These are phyloP conservation scores for Sturnira hondurensis DNA, from an alignment of 2,113 vertebrate genomes.

Conservation along the genomic window DNA sequence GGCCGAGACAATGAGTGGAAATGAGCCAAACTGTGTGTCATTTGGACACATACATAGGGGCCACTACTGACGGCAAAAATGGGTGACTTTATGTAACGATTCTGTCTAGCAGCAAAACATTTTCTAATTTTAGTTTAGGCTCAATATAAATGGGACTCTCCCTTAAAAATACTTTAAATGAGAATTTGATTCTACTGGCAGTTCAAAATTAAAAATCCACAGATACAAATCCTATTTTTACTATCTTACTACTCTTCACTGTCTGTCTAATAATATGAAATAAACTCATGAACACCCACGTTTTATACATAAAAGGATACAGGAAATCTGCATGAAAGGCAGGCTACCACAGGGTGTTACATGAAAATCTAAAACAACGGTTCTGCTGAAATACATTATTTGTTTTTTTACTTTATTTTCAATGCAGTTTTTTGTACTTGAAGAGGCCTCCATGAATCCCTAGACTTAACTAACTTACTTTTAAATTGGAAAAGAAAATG, in stretches of 20 bases:
- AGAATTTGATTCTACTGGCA: background rate
- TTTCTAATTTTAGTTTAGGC: background rate
- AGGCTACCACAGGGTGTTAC: background rate
- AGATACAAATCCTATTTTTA: background rate
- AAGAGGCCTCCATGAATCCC: background rate
- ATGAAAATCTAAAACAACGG: background rate
- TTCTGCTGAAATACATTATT: background rate
- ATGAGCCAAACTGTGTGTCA: accelerated
- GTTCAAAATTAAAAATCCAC: background rate
- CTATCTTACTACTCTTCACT: background rate
- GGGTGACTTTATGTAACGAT: background rate
- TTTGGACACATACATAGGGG: background rate
- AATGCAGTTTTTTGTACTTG: background rate
- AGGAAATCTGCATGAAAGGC: background rate
- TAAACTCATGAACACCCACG: background rate
- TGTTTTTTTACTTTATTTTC: background rate
- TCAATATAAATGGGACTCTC: background rate
- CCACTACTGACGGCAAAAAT: background rate
- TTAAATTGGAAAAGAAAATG: background rate
- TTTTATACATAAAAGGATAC: background rate
- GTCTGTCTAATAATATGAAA: background rate
- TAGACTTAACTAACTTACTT: background rate
- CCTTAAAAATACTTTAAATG: background rate
- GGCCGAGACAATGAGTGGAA: background rate
- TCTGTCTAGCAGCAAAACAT: background rate